These are phyloP conservation scores for Drosophila orena DNA, from an alignment of 1,140 invertebrate species.

Conservation along the genomic window DNA sequence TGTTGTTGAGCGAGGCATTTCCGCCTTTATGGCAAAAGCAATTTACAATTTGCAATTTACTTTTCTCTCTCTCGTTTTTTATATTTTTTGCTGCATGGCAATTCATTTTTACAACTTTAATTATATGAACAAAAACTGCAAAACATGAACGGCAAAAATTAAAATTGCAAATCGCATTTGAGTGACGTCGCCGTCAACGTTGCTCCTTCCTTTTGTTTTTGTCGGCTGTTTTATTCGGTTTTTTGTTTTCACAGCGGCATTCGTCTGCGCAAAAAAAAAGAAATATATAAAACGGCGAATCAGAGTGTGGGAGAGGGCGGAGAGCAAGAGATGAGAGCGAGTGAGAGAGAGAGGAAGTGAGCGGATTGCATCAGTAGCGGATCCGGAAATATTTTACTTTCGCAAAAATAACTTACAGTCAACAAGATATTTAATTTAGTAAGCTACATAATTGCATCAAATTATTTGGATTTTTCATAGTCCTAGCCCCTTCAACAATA, in stretches of 20 bases:
- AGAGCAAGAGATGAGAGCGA: background rate
- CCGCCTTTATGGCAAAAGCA: constrained; percentile 59
- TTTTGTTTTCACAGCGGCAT: constrained; percentile 81
- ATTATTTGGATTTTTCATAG: background rate
- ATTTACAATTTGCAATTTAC: constrained; percentile 76
- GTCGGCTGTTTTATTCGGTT: constrained; percentile 80
- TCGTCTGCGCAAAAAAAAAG: constrained; percentile 60
- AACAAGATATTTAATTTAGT: too few relatives aligned
- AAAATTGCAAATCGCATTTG: constrained; percentile 74
- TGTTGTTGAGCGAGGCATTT: constrained; percentile 54
- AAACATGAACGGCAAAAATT: constrained; percentile 55
- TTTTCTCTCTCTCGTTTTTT: constrained; percentile 27
- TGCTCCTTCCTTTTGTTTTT: constrained; percentile 70
- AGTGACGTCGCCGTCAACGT: constrained; percentile 36
- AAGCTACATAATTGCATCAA: too few relatives aligned
- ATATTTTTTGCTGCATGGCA: constrained; percentile 26
- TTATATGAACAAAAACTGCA: constrained; percentile 58
- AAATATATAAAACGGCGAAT: constrained; percentile 1
- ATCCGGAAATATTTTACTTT: background rate
- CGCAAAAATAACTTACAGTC: too few relatives aligned
- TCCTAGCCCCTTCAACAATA: background rate
- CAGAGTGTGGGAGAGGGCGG: background rate
- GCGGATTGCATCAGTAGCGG: constrained; percentile 2
- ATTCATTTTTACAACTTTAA: constrained; percentile 75
- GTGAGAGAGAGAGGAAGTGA: too few relatives aligned